phyloP scores from a whole-genome alignment of 1,140 invertebrate genomes.

The Sinonovacula constricta region DNA sequence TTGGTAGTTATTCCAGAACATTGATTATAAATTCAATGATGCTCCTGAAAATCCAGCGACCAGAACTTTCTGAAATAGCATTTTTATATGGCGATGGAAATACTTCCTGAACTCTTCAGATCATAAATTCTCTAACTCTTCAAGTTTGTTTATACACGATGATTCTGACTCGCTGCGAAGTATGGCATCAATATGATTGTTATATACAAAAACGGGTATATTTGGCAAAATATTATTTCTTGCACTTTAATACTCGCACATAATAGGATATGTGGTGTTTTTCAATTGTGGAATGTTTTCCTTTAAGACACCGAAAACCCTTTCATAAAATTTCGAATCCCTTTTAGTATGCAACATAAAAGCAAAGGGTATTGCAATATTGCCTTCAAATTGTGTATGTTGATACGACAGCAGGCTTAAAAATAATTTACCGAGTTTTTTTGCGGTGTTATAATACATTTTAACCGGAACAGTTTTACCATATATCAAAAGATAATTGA shows the following conservation, averaged over 20 bases:
- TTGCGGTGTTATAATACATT: neutral
- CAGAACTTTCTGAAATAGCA: neutral
- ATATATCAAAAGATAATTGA: neutral
- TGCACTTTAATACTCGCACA: constrained; percentile 1
- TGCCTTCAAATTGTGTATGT: neutral
- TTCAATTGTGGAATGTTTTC: neutral
- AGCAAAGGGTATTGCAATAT: neutral
- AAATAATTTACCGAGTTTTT: constrained; percentile 2
- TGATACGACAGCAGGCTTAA: neutral
- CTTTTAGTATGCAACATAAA: constrained; percentile 5
- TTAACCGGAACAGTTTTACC: neutral
- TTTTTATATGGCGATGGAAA: neutral
- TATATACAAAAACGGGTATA: neutral
- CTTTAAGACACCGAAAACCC: constrained; percentile 14
- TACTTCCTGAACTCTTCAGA: neutral
- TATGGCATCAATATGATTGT: too few species aligned
- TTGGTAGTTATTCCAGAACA: too few species aligned
- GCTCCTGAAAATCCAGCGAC: neutral
- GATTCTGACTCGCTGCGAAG: neutral
- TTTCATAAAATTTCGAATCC: constrained; percentile 8
- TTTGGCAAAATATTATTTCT: constrained; percentile 1
- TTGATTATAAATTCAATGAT: too few species aligned
- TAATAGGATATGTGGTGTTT: neutral
- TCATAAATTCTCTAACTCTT: neutral
- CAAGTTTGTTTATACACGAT: neutral